Base-by-base conservation (phyloP, 1,140 invertebrate genomes). In the Bombus sylvicola region DNA sequence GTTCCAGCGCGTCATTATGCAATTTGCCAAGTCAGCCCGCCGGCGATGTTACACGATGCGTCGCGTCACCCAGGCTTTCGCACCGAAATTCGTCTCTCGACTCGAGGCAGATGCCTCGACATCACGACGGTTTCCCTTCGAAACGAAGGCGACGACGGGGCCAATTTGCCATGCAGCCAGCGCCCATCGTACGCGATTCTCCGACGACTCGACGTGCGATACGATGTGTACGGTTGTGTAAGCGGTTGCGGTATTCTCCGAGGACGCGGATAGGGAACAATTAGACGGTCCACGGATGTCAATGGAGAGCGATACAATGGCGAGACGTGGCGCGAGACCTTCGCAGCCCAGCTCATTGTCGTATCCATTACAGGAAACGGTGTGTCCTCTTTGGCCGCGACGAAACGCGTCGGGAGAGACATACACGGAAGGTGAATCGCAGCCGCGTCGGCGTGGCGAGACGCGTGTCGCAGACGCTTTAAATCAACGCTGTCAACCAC, bases 201-300 rank as follows among this genome's bases (percentile, higher is more conserved):
- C 18, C 34, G 72, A n/a, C n/a, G 28, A 41, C 39, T n/a, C n/a
- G 25, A 59, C 31, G 25, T 9, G 34, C 28, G 10, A 13, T 10
- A 62, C 8, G 34, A 64, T 22, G 47, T 31, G 22, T 22, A 69
- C 22, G 76, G n/a, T 41, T 62, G 22, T 69, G n/a, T 74, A 81
- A 75, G 72, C 66, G 69, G 28, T 73, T 18, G 68, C 34, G 81
- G 81, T 82, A 86, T 73, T 89, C 83, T 87, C 80, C 75, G 75
- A 80, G 64, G 84, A 57, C 66, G 66, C 66, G 71, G 88, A 88
- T 88, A 83, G 71, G 73, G 79, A 53, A 90, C 89, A 90, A 90
- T 90, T 90, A 90, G 80, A 90, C 76, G 89, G 80, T 82, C 53
- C 77, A 90, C 59, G 88, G 83, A 85, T 90, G 83, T 88, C 88